Percentiles rank a stretch among this genome's conserved stretches.
Conservation (phyloP, 2,888 invertebrate species). For the Phanerotoma sp. region DNA sequence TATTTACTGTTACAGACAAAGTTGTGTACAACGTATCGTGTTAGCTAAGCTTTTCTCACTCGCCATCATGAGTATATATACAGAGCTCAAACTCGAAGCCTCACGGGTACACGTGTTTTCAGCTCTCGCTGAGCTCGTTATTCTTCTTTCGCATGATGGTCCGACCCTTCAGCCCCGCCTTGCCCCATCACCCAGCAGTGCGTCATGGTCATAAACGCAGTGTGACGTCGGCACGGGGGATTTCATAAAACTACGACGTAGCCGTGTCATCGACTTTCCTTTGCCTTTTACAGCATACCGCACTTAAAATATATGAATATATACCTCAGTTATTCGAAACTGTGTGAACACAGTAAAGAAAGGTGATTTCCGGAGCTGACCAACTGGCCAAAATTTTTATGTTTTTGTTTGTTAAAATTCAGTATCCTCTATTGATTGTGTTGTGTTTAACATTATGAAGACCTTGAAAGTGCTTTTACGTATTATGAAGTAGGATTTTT, state of each 20-base stretch:
- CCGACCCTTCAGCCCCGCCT: constrained; percentile 8
- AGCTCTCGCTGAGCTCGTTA: constrained; percentile 10
- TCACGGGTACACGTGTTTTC: constrained; percentile 17
- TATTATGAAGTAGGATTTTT: too few relatives aligned
- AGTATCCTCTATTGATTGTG: too few relatives aligned
- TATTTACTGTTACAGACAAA: too few relatives aligned
- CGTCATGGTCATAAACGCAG: constrained; percentile 19
- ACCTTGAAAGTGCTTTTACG: too few relatives aligned
- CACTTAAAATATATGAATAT: too few relatives aligned
- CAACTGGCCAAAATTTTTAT: constrained; percentile 2
- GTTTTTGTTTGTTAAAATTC: too few relatives aligned
- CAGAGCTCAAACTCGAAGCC: not conserved
- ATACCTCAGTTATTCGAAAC: too few relatives aligned
- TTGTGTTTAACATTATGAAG: too few relatives aligned
- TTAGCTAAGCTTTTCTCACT: not conserved
- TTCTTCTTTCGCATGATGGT: constrained; percentile 7
- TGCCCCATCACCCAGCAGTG: not conserved
- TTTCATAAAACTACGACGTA: constrained; percentile 7
- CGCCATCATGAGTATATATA: not conserved
- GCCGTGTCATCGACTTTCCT: constrained; percentile 12
- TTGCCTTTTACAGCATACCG: too few relatives aligned
- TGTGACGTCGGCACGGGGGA: constrained; percentile 9
- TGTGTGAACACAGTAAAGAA: too few relatives aligned
- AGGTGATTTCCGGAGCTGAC: constrained; percentile 4
- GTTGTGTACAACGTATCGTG: too few relatives aligned